Evolutionary conservation across 2,797 vertebrate genomes (phyloP), one percentile per base, ranked within the genome.

Genomic region (Myoxocephalus aenaeus): DNA sequence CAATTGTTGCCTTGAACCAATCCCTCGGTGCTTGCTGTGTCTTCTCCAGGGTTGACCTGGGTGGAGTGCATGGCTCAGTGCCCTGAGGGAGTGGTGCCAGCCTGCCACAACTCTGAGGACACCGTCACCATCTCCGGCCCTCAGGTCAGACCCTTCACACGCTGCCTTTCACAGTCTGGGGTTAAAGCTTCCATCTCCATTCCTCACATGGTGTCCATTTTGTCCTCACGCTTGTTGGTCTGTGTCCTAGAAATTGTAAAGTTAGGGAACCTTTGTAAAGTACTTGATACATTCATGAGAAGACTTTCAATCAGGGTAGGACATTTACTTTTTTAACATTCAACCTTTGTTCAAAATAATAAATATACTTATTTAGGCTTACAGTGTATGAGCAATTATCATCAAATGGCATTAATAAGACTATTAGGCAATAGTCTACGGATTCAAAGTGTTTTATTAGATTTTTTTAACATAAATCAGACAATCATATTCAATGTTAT

Each of bases 51-150:
- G 51, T 73, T 99, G 87, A 97, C 97, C 0, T 99, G 98, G 98
- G 92, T 96, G 20, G 97, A 99, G 48, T 99, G 97, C 74, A 96
- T 96, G 20, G 90, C 86, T 1, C 92, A 95, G 81, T 99, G 98
- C 90, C 98, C 98, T 4, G 70, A 95, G 27, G 96, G 96, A 0
- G 94, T 99, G 2, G 97, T 99, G 20, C 97, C 98, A 1, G 98
- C 98, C 63, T 99, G 98, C 86, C 98, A 99, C 91, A 99, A 99
- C 42, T 94, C 97, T 0, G 96, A 97, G 83, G 97, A 99, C 84
- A 98, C 98, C 0, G 97, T 99, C 84, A 99, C 98, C 70, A 87
- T 99, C 92, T 99, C 97, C 0, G 98, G 98, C 9, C 96, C 97
- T 75, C 93, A 96, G 97, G 98, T 99, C 82, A 83, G 22, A 70